These are phyloP conservation scores for Molossus alvarezi DNA, from an alignment of 2,797 vertebrate species.

Conservation along the genomic window DNA sequence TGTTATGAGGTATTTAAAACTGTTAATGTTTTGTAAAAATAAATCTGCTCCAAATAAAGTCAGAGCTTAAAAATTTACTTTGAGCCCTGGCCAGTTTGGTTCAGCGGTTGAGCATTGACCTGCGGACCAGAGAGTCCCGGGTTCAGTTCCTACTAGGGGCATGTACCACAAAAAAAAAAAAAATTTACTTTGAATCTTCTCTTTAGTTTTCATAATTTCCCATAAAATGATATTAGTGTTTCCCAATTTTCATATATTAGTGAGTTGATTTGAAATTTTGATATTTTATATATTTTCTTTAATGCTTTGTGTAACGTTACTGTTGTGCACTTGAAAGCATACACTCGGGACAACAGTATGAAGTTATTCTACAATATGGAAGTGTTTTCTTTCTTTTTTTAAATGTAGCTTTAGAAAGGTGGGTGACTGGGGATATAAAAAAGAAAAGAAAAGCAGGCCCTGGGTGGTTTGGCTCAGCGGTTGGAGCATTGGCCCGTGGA, in stretches of 20 bases:
- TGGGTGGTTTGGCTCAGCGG: too few species aligned
- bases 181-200: neutral
- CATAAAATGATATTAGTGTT: neutral
- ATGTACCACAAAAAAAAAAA: neutral
- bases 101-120: too few species aligned
- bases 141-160: too few species aligned
- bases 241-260: neutral
- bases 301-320: neutral
- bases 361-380: neutral
- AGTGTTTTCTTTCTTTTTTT: neutral
- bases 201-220: neutral
- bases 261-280: conserved; percentile 1
- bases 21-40: conserved; percentile 48
- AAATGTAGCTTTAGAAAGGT: conserved; percentile 1
- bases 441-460: neutral
- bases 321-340: neutral
- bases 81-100: too few species aligned
- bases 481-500: too few species aligned
- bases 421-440: neutral
- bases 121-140: too few species aligned
- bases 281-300: conserved; percentile 6
- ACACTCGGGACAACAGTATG: neutral
- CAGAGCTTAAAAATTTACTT: conserved; percentile 55
- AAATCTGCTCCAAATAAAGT: conserved; percentile 83
- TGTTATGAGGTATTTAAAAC: neutral